Evolutionary conservation across 2,113 vertebrate genomes (phyloP), one percentile per base, ranked within the genome.

Genomic region (Peromyscus californicus): DNA sequence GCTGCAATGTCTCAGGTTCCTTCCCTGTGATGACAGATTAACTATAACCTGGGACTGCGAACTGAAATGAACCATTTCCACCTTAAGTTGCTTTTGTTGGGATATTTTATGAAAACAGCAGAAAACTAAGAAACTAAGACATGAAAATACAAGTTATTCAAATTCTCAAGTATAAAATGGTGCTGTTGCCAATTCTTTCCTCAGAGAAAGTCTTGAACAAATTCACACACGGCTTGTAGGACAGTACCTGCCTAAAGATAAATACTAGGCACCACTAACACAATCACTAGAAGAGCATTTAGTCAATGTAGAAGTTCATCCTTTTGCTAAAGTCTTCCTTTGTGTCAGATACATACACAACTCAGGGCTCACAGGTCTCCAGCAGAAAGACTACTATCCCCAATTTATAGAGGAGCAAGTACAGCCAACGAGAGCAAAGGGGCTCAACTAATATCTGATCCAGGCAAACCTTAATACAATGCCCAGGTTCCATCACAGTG

Each of bases 321-420:
- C 65, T 89, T 75, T 74, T 69, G 48, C 21, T 85, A 17, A 88
- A 92, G 74, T 83, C 93, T 83, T 94, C 48, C 33, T 95, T n/a
- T 70, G 59, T 67, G 36, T 72, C 85, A 75, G 57, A 74, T 45
- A 72, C 7, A 74, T 39, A 76, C 3, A 67, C 22, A 88, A 61
- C 24, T 59, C 59, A 79, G 3, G 65, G 4, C 42, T 85, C 36
- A 57, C 10, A 89, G 51, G 4, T 93, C 42, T 80, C 5, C 22
- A 36, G 85, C 89, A 57, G 33, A 92, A 89, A 54, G 13, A 45
- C 22, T 69, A 39, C 42, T 21, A 31, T n/a, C 31, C 16, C 26
- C 36, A 70, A 22, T 45, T 70, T 88, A 72, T 15, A 96, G 69
- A 51, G 76, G 63, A 83, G 74, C 54, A 92, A 82, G 39, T 57